Conservation (phyloP, 2,888 invertebrate genomes). For the Protodeltote pygarga region DNA sequence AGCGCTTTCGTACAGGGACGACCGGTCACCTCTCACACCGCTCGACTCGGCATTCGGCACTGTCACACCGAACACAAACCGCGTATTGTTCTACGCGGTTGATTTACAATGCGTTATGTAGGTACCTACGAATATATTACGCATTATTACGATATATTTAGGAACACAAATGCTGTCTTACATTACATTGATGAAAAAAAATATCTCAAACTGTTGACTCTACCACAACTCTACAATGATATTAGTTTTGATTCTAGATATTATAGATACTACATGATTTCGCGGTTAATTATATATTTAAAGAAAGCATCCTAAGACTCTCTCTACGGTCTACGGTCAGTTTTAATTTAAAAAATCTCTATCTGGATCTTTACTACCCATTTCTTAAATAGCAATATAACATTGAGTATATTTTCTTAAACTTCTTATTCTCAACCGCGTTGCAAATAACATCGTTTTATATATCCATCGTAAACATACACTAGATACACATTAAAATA, state of each 20-base stretch:
- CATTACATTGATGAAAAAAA: no score
- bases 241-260: no score
- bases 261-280: no score
- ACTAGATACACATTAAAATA: slow-evolving; percentile 59
- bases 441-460: slow-evolving; percentile 37
- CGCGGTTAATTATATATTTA: no score
- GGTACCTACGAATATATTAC: not conserved
- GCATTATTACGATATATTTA: not conserved
- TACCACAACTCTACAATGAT: no score
- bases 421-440: slow-evolving; percentile 16
- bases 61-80: slow-evolving; percentile 22
- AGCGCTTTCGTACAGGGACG: slow-evolving; percentile 52
- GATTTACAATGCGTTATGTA: slow-evolving; percentile 18
- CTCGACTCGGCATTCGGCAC: slow-evolving; percentile 33
- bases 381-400: no score
- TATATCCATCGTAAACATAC: slow-evolving; percentile 55
- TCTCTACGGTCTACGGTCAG: no score
- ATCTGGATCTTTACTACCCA: no score
- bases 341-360: no score
- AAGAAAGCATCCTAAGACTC: no score
- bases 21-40: slow-evolving; percentile 38
- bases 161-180: no score
- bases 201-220: no score
- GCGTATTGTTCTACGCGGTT: slow-evolving; percentile 17
- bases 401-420: slow-evolving; percentile 3